A percentile compares a stretch with the other conserved stretches of the same genome.
These are phyloP conservation scores for Amia ocellicauda DNA, from an alignment of 2,113 vertebrate species.

Conservation along the genomic window DNA sequence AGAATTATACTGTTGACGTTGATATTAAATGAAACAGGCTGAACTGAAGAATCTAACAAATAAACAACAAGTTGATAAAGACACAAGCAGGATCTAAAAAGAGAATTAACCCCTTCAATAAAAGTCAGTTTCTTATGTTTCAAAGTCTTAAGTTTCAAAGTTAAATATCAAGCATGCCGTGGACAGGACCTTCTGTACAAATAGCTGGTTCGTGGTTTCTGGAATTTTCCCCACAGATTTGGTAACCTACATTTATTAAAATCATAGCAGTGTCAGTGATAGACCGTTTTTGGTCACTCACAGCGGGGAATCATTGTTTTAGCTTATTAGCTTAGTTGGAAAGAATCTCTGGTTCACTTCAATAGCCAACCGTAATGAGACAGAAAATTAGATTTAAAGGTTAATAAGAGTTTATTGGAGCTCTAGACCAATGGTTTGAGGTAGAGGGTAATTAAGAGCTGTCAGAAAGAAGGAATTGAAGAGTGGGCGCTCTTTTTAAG, in stretches of 20 bases:
- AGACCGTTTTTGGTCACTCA: constrained; percentile 37
- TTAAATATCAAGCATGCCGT: too few relatives aligned
- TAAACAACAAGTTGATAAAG: too few relatives aligned
- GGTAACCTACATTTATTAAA: constrained; percentile 48
- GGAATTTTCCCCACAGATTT: background rate
- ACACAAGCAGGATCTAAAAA: too few relatives aligned
- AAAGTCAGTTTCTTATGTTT: too few relatives aligned
- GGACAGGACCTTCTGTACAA: too few relatives aligned
- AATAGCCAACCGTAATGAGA: constrained; percentile 62
- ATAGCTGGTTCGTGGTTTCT: background rate
- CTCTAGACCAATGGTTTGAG: constrained; percentile 10
- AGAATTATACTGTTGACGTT: too few relatives aligned
- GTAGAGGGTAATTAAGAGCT: constrained; percentile 6
- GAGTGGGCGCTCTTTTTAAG: constrained; percentile 17
- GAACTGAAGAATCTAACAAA: too few relatives aligned
- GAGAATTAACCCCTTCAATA: too few relatives aligned
- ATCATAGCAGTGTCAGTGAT: constrained; percentile 39
- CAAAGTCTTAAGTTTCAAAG: too few relatives aligned
- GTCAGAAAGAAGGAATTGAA: constrained; percentile 17
- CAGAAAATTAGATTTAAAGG: constrained; percentile 60
- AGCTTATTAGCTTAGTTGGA: constrained; percentile 57
- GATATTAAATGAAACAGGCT: too few relatives aligned
- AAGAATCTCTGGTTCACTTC: constrained; percentile 58
- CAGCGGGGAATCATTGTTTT: constrained; percentile 37
- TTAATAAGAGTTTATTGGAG: constrained; percentile 45